Base-by-base conservation (phyloP, 2,113 vertebrate species). In the Bufo bufo region DNA sequence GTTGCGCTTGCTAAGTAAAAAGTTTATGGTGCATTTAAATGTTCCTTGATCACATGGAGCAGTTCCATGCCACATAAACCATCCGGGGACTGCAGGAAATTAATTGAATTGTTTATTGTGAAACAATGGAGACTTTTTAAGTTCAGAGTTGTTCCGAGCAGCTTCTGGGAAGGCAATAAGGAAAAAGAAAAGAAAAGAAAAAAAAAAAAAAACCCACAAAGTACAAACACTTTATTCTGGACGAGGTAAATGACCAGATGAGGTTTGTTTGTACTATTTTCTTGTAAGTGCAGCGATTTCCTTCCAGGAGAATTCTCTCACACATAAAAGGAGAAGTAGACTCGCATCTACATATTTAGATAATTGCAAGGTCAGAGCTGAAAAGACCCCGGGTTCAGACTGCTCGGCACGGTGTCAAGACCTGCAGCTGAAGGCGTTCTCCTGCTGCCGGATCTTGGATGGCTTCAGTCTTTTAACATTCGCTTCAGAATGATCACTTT, bases 301-400 rank as follows among this genome's bases (percentile, higher is more conserved):
- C 86, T 87, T 65, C 65, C 52, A 65, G 78, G 8, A 82, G 86
- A 87, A 82, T 87, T 87, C 69, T 61, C 79, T 63, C 71, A 84
- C 58, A 78, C 87, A 82, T 71, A 72, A 72, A 87, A 83, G 75
- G 56, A 77, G 23, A 84, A 4, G 50, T 23, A 78, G 71, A 16
- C 87, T 84, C 82, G 23, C 85, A 89, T 84, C 82, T 89, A 69
- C 87, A 89, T 78, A 84, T 61, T 69, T 65, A 56, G 81, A 89
- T 89, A 89, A 89, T 89, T 89, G 59, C 81, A 89, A 89, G 82
- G 87, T 89, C 82, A 84, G 74, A 69, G 20, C 49, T 84, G 81
- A 84, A 84, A 89, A 56, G 87, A 66, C 72, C 81, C 87, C 0
- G 59, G 49, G 72, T 84, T 58, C 81, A 84, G 71, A 61, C 80